Evolutionary conservation across 1,140 invertebrate species (phyloP), one percentile per base, ranked within the genome.

Genomic region (Rhagoletis pomonella): DNA sequence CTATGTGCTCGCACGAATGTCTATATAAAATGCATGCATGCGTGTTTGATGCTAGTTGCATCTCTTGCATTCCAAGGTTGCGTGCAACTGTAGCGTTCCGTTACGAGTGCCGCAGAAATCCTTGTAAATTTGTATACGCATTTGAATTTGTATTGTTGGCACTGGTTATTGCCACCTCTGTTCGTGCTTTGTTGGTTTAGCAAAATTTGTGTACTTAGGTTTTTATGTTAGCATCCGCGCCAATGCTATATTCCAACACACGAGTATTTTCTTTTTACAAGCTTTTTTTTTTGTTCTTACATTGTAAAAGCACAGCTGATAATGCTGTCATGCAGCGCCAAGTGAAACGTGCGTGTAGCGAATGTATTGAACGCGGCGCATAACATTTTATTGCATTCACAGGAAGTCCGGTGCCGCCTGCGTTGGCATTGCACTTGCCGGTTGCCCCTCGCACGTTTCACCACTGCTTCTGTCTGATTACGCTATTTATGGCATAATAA

Each of bases 401-500:
- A 29, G 64, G 17, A n/a, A 29, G 64, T 67, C 64, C 64, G 39
- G 17, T 19, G 73, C 17, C 17, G 47, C 1, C 42, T 81, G 12
- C 17, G 29, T 55, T 55, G 17, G 73, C 73, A 81, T 81, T 81
- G 44, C 73, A 81, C 6, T 55, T 81, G 47, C 29, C n/a, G 19
- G 73, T 50, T 55, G 29, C 47, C 47, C 6, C n/a, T 12, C 73
- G 17, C 12, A 1, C 47, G 47, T 12, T n/a, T 81, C 55, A 55
- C 73, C 47, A 55, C 42, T 55, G 73, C 73, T 7, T 47, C 55
- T 81, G 73, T 55, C 47, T 81, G 73, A 81, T 81, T 81, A 81
- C 44, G 73, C 73, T 81, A 19, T 81, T 81, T 81, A 81, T 81
- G 73, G 47, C 73, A 58, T 81, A 81, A 81, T 55, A 81, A 81